These are phyloP conservation scores for Tanypteryx hageni DNA, from an alignment of 2,888 invertebrate species.

Conservation along the genomic window DNA sequence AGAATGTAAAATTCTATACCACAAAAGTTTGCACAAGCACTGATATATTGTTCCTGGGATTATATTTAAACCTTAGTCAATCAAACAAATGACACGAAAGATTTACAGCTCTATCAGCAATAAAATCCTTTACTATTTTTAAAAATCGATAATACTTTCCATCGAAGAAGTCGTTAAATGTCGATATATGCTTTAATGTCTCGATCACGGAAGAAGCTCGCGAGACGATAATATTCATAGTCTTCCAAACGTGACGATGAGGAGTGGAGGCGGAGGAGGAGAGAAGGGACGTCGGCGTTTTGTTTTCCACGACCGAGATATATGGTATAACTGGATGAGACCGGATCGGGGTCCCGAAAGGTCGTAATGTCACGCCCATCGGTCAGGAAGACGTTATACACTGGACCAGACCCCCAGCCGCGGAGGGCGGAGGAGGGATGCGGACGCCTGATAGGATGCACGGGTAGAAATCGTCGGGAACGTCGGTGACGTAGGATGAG, in stretches of 20 bases:
- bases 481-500: neutral
- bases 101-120: too few relatives aligned
- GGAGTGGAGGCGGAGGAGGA: neutral
- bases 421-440: neutral
- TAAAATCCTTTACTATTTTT: too few relatives aligned
- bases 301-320: slow-evolving; percentile 17
- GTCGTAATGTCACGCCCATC: slow-evolving; percentile 52
- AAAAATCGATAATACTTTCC: too few relatives aligned
- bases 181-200: neutral
- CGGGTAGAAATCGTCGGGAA: neutral
- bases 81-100: too few relatives aligned
- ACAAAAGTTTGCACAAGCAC: too few relatives aligned
- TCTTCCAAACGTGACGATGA: neutral
- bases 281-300: neutral
- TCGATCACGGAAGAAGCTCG: neutral
- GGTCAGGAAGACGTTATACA: slow-evolving; percentile 43
- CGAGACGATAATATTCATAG: neutral
- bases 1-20: too few relatives aligned
- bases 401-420: slow-evolving; percentile 61
- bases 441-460: neutral
- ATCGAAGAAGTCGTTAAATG: too few relatives aligned
- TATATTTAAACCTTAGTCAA: too few relatives aligned
- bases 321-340: slow-evolving; percentile 39
- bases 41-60: too few relatives aligned
- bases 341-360: slow-evolving; percentile 43